phyloP scores from a whole-genome alignment of 2,888 invertebrate genomes.

The Epirrhoe alternata region DNA sequence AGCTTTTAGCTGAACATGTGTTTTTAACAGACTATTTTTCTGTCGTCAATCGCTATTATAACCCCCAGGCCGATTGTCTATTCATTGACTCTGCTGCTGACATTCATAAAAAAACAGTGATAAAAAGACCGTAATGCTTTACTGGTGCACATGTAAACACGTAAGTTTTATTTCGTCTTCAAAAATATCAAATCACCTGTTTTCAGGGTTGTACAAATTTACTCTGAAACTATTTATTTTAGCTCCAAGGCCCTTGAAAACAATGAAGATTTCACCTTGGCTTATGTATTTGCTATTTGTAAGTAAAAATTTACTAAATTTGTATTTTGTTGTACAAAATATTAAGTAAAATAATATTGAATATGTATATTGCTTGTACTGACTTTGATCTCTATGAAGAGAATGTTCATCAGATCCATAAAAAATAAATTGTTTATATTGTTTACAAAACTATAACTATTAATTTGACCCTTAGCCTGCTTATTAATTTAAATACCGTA shows the following conservation, averaged over 20 bases:
- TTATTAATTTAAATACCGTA: not conserved
- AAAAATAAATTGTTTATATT: not conserved
- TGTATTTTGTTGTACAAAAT: too few relatives aligned
- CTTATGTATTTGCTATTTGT: not conserved
- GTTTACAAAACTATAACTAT: not conserved
- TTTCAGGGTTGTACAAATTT: conserved; percentile 1
- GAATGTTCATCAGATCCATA: not conserved
- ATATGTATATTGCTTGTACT: not conserved
- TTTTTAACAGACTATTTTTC: not conserved
- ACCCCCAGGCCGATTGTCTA: not conserved
- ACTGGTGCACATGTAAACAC: not conserved
- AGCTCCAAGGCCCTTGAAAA: conserved; percentile 7
- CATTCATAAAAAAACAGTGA: not conserved
- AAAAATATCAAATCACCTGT: not conserved
- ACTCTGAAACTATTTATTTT: conserved; percentile 11
- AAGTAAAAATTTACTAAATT: not conserved
- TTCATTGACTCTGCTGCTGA: not conserved
- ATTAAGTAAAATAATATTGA: too few relatives aligned
- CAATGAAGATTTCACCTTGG: conserved; percentile 19
- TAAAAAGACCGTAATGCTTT: not conserved
- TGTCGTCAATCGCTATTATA: not conserved
- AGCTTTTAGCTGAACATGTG: not conserved
- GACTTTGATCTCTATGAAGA: not conserved
- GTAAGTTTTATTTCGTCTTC: not conserved
- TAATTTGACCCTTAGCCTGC: not conserved